Evolutionary conservation across 2,888 invertebrate species (phyloP).

Genomic region (Dryomyza anilis): DNA sequence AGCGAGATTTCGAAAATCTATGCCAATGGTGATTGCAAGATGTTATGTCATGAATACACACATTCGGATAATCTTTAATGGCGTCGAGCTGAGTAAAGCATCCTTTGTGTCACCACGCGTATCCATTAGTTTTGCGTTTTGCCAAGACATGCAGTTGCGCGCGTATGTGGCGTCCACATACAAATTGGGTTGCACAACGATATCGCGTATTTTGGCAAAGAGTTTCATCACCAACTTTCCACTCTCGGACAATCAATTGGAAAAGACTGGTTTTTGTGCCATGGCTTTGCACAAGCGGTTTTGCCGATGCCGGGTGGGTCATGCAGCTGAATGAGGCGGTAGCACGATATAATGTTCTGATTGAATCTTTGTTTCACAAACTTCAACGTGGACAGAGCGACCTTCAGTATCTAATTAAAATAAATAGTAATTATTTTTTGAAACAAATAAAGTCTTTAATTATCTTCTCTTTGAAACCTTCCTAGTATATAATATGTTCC

Average conservation of each 20-base stretch:
- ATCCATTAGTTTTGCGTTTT: conserved; percentile 96
- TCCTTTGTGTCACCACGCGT: conserved; percentile 95
- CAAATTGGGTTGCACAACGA: conserved; percentile 75
- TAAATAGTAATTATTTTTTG: too few species aligned
- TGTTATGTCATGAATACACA: conserved; percentile 94
- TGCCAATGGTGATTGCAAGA: conserved; percentile 89
- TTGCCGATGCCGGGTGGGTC: conserved; percentile 93
- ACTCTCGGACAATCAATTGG: conserved; percentile 98
- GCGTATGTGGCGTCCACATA: conserved; percentile 90
- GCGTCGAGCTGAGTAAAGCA: conserved; percentile 92
- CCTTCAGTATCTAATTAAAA: conserved; percentile 68
- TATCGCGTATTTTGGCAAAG: conserved; percentile 83
- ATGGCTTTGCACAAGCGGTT: conserved; percentile 89
- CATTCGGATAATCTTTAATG: conserved; percentile 85
- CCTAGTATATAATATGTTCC: conserved; percentile 86
- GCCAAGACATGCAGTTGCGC: conserved; percentile 75
- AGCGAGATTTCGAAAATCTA: conserved; percentile 94
- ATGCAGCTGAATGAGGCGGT: conserved; percentile 83
- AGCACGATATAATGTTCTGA: conserved; percentile 83
- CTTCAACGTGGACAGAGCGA: conserved; percentile 81
- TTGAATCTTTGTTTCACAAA: conserved; percentile 84
- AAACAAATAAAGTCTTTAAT: too few species aligned
- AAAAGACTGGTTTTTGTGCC: conserved; percentile 71
- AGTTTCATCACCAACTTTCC: conserved; percentile 77
- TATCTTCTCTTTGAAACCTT: conserved; percentile 71